A percentile compares a stretch with the other conserved stretches of the same genome.
Conservation (phyloP, 2,113 vertebrate genomes). For the Tetrao urogallus region DNA sequence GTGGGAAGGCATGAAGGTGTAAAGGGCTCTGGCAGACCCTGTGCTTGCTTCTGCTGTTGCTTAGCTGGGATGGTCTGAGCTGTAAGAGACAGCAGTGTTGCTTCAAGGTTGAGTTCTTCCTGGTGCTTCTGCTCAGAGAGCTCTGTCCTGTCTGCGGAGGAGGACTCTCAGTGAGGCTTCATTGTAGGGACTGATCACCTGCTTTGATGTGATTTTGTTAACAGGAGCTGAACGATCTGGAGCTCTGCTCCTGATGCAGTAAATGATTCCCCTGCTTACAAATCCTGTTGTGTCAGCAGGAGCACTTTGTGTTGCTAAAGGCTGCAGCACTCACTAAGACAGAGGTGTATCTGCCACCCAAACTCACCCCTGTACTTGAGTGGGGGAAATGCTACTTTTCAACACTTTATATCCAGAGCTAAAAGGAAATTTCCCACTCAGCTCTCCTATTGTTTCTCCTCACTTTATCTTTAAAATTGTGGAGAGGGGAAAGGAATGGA, state of each 20-base stretch:
- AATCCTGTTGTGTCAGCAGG: neutral
- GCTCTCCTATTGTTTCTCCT: neutral
- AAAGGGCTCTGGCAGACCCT: neutral
- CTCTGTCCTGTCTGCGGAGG: neutral
- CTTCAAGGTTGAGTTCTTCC: neutral
- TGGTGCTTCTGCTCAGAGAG: neutral
- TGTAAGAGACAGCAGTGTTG: neutral
- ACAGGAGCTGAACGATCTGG: neutral
- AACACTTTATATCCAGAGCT: neutral
- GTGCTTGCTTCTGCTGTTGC: neutral
- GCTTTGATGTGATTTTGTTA: neutral
- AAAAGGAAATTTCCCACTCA: neutral
- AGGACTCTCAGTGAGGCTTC: neutral
- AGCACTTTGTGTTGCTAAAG: neutral
- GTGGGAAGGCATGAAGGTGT: neutral
- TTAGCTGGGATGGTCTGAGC: neutral
- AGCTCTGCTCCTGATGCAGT: neutral
- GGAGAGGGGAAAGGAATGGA: neutral
- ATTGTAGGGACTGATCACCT: rapidly evolving
- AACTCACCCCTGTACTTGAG: neutral
- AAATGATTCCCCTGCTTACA: neutral
- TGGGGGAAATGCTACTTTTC: neutral
- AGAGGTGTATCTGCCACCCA: neutral
- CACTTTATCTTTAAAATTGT: rapidly evolving
- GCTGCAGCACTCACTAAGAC: neutral